Evolutionary conservation across 2,888 invertebrate species (phyloP).

Genomic region (Polymixis flavicincta): DNA sequence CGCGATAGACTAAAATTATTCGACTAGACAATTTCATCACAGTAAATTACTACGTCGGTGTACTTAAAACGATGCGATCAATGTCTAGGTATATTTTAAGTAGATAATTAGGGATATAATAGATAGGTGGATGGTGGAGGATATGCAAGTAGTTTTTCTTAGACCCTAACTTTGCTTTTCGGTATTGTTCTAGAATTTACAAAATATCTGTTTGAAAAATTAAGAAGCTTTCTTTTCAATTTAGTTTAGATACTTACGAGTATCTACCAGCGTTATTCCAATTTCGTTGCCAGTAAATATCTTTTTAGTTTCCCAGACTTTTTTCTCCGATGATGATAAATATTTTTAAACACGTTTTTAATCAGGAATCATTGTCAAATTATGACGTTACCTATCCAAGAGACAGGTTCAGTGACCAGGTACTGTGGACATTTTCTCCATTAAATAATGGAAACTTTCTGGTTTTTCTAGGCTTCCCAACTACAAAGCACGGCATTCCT

Average conservation of each 20-base stretch:
- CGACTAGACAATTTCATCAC: conserved; percentile 13
- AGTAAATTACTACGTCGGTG: conserved; percentile 18
- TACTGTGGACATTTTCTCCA: neutral
- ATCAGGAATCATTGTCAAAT: neutral
- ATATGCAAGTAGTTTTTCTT: neutral
- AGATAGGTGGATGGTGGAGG: too few relatives aligned
- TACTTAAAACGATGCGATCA: neutral
- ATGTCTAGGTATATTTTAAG: neutral
- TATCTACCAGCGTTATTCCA: neutral
- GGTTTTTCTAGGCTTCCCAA: too few relatives aligned
- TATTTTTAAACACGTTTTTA: neutral
- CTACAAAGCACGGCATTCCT: neutral
- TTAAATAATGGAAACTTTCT: neutral
- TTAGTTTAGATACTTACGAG: neutral
- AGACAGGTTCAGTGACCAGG: neutral
- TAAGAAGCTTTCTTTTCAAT: neutral
- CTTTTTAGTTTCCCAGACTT: neutral
- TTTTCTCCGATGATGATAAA: neutral
- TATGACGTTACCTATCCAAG: neutral
- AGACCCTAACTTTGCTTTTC: neutral
- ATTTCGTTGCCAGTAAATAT: neutral
- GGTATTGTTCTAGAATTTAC: neutral
- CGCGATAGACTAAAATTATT: conserved; percentile 6
- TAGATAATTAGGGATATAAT: conserved; percentile 3
- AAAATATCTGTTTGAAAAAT: neutral